These are phyloP conservation scores for Philereme transversata DNA, from an alignment of 2,888 invertebrate species.

Conservation along the genomic window DNA sequence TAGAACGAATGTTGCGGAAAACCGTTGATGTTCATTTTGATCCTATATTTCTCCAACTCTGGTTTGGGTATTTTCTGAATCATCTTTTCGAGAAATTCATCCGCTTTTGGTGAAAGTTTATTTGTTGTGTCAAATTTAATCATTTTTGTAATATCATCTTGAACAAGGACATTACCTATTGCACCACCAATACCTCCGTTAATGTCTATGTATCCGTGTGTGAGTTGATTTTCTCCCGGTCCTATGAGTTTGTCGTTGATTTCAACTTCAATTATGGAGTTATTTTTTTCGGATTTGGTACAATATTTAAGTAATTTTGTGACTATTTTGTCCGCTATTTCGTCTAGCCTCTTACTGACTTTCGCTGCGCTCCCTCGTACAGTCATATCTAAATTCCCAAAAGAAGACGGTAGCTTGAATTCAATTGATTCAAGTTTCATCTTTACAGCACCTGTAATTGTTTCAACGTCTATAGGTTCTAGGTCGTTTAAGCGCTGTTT, in stretches of 20 bases:
- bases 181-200: constrained; percentile 50
- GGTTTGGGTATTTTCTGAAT: constrained; percentile 14
- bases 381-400: constrained; percentile 49
- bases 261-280: constrained; percentile 32
- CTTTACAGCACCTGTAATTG: constrained; percentile 40
- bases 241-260: constrained; percentile 42
- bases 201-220: constrained; percentile 40
- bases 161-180: constrained; percentile 48
- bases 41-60: constrained; percentile 34
- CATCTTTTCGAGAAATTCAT: constrained; percentile 38
- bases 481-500: constrained; percentile 38
- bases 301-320: constrained; percentile 23
- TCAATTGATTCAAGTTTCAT: constrained; percentile 34
- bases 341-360: constrained; percentile 29
- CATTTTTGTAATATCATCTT: constrained; percentile 38
- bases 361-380: constrained; percentile 29
- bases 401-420: constrained; percentile 44
- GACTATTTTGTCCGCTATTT: constrained; percentile 26
- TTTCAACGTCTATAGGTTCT: constrained; percentile 31
- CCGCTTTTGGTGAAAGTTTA: constrained; percentile 38
- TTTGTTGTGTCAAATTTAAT: constrained; percentile 41
- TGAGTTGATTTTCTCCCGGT: constrained; percentile 36
- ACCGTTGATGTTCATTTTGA: constrained; percentile 42
- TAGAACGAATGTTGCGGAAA: constrained; percentile 49
- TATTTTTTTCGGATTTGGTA: constrained; percentile 11